phyloP scores from a whole-genome alignment of 2,113 vertebrate species.

The Corvus hawaiiensis region DNA sequence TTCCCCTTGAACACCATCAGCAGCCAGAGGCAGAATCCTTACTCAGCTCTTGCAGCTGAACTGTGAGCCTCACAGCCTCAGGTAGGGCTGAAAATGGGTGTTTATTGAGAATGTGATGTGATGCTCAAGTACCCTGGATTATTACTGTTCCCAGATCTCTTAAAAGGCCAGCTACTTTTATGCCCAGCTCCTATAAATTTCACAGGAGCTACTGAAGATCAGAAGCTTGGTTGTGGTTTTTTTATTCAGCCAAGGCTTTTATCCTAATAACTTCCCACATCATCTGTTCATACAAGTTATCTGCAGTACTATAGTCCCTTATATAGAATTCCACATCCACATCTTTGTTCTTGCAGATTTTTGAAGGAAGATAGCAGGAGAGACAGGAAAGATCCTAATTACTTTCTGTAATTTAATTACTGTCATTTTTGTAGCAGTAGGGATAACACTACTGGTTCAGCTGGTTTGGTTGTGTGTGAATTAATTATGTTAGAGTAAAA shows the following conservation, averaged over 20 bases:
- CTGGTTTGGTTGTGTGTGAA: background rate
- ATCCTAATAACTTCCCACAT: background rate
- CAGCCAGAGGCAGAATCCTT: background rate
- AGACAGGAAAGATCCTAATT: background rate
- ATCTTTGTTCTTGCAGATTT: background rate
- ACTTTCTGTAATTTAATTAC: background rate
- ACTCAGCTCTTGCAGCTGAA: background rate
- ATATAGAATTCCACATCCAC: background rate
- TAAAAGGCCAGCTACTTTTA: background rate
- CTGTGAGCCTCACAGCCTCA: background rate
- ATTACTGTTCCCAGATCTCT: background rate
- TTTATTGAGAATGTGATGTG: background rate
- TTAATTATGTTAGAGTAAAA: background rate
- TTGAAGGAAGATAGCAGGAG: background rate
- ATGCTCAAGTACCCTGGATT: background rate
- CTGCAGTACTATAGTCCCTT: background rate
- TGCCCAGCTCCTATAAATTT: background rate
- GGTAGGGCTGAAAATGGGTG: background rate
- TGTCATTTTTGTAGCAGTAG: background rate
- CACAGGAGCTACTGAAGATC: background rate
- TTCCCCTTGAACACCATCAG: accelerated
- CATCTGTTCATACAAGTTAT: background rate
- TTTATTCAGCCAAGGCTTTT: background rate
- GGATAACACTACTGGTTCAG: background rate
- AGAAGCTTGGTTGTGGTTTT: background rate